Percentiles rank a stretch among this genome's conserved stretches.
These are phyloP conservation scores for Acanthopagrus latus DNA, from an alignment of 2,797 vertebrate species.

Conservation along the genomic window DNA sequence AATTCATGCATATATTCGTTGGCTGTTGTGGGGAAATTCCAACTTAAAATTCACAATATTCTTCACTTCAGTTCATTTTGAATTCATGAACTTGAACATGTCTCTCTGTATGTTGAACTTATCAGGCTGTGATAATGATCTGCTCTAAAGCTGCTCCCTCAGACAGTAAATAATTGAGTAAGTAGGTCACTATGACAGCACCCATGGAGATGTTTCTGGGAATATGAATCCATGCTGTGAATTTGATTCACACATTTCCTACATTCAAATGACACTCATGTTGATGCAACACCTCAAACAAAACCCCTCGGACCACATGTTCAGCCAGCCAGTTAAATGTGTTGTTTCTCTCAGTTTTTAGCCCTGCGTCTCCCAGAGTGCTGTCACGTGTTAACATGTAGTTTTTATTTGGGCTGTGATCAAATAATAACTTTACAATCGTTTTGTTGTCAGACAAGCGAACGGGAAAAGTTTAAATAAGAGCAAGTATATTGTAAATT, in stretches of 20 bases:
- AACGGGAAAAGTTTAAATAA: not conserved
- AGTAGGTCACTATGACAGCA: not conserved
- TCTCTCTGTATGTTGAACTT: not conserved
- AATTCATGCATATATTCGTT: constrained; percentile 29
- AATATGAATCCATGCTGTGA: not conserved
- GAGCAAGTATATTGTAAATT: not conserved
- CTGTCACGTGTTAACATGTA: not conserved
- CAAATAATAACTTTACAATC: not conserved
- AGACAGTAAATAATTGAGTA: constrained; percentile 2
- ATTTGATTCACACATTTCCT: not conserved
- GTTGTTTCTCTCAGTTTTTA: not conserved
- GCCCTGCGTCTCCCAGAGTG: not conserved
- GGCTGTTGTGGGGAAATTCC: constrained; percentile 1
- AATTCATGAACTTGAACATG: constrained; percentile 9
- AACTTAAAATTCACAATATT: constrained; percentile 11
- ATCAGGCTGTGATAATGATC: constrained; percentile 3
- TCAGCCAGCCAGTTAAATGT: not conserved
- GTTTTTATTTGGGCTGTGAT: not conserved
- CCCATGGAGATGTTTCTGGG: not conserved
- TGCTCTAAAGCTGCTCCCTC: not conserved
- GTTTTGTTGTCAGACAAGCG: not conserved
- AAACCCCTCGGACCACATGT: not conserved
- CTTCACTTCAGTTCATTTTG: constrained; percentile 12
- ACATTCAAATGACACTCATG: not conserved
- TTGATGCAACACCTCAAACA: not conserved